Base-by-base conservation (phyloP, 2,113 vertebrate genomes). In the Callospermophilus lateralis region DNA sequence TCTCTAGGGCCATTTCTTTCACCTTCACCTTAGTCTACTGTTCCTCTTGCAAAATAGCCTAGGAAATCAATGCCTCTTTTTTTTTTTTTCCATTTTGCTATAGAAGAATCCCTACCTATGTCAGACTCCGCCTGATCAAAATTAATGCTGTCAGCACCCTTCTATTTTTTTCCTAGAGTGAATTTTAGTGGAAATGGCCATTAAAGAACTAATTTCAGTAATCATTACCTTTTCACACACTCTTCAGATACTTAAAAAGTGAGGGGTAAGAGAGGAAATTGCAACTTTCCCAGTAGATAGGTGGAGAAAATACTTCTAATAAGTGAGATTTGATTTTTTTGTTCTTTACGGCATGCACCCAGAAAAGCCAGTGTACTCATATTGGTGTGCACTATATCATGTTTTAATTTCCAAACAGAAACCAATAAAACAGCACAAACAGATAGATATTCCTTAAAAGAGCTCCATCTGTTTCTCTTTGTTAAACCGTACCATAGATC, bases 371-470 rank as follows among this genome's bases (percentile, higher is more conserved):
- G 51, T 70, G 15, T 85, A 3, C 17, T 92, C 42, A 80, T 74
- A 53, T 26, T 68, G 34, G 1, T 19, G 4, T 0, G 9, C 4
- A 8, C 3, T 53, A 0, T 61, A 6, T 53, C 34, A 48, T 63
- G 13, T 26, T 63, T 76, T 24, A 84, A 61, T 68, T 70, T 32
- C 34, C 53, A 74, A 6, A 3, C 65, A 79, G 61, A 32, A 73
- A 83, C 45, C 37, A 87, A 24, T 78, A 73, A 93, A 70, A 88
- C 11, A 86, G 3, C 76, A 42, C 13, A 73, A 63, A 72, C 28
- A 78, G n/a, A 34, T 90, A 78, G n/a, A 34, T 90, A 70, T 85
- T 85, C 39, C 68, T 79, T 79, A 12, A 37, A 90, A 45, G 26
- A 51, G 24, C 5, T 28, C 12, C 37, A 34, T 78, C 73, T 84